Evolutionary conservation across 2,888 invertebrate genomes (phyloP).

Genomic region (Peribatodes rhomboidaria): DNA sequence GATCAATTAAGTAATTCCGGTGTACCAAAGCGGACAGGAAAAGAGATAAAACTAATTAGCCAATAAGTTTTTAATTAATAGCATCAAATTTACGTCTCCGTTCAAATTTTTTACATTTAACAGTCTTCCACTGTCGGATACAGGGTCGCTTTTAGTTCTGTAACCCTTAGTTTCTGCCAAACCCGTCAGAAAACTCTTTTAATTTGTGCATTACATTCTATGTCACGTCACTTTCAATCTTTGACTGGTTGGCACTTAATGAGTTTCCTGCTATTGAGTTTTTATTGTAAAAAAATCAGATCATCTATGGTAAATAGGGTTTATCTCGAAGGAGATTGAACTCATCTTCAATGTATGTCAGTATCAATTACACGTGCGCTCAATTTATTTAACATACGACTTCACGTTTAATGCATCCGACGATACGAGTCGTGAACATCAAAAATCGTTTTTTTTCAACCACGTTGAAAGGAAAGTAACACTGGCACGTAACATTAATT

Average conservation of each 20-base stretch:
- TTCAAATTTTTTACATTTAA: background rate
- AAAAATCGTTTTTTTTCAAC: slow-evolving; percentile 66
- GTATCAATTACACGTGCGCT: slow-evolving; percentile 68
- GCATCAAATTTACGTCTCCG: background rate
- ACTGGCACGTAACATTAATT: slow-evolving; percentile 76
- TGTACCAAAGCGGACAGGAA: background rate
- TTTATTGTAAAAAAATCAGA: background rate
- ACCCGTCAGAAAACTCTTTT: no score
- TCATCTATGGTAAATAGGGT: slow-evolving; percentile 15
- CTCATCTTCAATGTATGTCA: slow-evolving; percentile 55
- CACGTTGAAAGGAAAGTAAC: slow-evolving; percentile 68
- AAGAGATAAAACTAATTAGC: background rate
- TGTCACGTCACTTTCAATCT: no score
- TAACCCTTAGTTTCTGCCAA: no score
- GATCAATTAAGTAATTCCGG: slow-evolving; percentile 20
- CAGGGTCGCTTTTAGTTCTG: no score
- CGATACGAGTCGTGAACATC: slow-evolving; percentile 75
- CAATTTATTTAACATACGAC: slow-evolving; percentile 73
- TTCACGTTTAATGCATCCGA: slow-evolving; percentile 75
- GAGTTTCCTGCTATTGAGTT: background rate
- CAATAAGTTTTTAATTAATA: no score
- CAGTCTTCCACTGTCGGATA: no score
- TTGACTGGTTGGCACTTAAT: background rate
- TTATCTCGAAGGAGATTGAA: slow-evolving; percentile 39
- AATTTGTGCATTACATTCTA: no score